These are phyloP conservation scores for Tetanocera ferruginea DNA, from an alignment of 2,888 invertebrate genomes.

Conservation along the genomic window DNA sequence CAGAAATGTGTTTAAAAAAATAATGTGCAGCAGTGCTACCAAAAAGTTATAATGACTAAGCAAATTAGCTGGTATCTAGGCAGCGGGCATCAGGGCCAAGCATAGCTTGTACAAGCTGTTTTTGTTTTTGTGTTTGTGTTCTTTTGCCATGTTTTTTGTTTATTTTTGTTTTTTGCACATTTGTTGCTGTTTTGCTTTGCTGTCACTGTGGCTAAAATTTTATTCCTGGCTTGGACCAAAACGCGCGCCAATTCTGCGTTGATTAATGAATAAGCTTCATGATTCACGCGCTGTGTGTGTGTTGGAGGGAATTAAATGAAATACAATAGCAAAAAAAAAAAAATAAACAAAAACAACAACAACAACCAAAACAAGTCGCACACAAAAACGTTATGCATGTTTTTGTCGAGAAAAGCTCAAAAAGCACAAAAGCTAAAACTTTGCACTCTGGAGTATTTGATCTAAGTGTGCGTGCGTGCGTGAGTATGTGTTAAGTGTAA, in stretches of 20 bases:
- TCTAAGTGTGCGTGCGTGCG: too few relatives aligned
- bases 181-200: not conserved
- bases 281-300: too few relatives aligned
- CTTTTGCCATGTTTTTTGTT: not conserved
- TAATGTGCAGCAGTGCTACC: not conserved
- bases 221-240: not conserved
- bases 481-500: not conserved
- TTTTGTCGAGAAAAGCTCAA: too few relatives aligned
- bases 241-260: not conserved
- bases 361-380: too few relatives aligned
- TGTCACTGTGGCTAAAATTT: not conserved
- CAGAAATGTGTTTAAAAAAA: not conserved
- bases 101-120: not conserved
- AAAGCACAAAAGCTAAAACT: too few relatives aligned
- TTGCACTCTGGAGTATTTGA: too few relatives aligned
- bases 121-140: not conserved
- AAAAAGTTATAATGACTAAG: not conserved
- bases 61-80: not conserved
- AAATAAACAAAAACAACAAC: too few relatives aligned
- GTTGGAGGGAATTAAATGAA: too few relatives aligned
- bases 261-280: too few relatives aligned
- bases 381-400: too few relatives aligned
- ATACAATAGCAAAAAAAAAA: too few relatives aligned
- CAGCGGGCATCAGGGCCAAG: not conserved
- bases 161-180: not conserved